Conservation (phyloP, 2,888 invertebrate genomes). For the Stenolophus ochropezus region DNA sequence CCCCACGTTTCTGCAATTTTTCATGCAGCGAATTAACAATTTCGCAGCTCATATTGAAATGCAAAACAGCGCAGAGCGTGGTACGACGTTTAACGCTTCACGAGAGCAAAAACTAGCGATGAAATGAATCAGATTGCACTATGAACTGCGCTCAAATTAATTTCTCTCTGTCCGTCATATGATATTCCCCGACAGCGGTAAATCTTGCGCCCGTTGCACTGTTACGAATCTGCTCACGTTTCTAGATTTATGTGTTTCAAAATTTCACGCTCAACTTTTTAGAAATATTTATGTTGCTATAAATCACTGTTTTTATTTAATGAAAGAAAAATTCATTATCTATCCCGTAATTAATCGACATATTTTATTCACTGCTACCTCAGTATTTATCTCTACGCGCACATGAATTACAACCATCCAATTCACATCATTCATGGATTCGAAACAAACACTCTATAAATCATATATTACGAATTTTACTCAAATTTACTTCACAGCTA, state of each 20-base stretch:
- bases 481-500: no score
- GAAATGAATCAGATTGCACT: slow-evolving; percentile 38
- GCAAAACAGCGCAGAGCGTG: background rate
- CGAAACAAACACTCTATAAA: no score
- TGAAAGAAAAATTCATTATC: slow-evolving; percentile 45
- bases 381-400: background rate
- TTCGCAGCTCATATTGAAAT: background rate
- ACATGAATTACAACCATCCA: background rate
- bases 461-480: no score
- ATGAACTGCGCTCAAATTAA: slow-evolving; percentile 35
- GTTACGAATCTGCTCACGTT: slow-evolving; percentile 60
- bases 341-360: slow-evolving; percentile 13
- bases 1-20: background rate
- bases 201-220: slow-evolving; percentile 52
- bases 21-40: background rate
- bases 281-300: slow-evolving; percentile 56
- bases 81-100: background rate
- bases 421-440: no score
- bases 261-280: slow-evolving; percentile 53
- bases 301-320: slow-evolving; percentile 50
- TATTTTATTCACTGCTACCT: slow-evolving; percentile 21
- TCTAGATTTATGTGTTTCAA: slow-evolving; percentile 58
- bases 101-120: slow-evolving; percentile 18
- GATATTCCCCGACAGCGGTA: slow-evolving; percentile 53
- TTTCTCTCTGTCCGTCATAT: slow-evolving; percentile 42